Conservation (phyloP, 2,113 vertebrate genomes). For the Ciconia maguari region DNA sequence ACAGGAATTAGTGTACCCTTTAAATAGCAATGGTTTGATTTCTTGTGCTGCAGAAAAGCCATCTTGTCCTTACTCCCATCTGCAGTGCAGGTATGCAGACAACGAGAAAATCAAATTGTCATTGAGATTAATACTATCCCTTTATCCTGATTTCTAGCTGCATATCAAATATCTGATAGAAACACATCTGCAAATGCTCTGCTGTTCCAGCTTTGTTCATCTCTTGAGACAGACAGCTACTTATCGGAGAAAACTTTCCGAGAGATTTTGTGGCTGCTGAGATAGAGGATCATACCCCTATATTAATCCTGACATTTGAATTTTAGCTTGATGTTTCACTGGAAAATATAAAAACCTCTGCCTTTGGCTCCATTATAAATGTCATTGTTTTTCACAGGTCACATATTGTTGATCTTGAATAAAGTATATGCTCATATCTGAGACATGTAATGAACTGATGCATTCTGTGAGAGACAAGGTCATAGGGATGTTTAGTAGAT, state of each 20-base stretch:
- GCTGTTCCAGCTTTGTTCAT: not conserved
- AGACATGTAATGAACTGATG: not conserved
- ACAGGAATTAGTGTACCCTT: not conserved
- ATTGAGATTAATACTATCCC: not conserved
- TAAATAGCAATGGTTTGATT: not conserved
- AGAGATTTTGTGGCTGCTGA: not conserved
- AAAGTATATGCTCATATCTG: not conserved
- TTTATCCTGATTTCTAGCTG: not conserved
- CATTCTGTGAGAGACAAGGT: not conserved
- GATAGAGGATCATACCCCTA: not conserved
- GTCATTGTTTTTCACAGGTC: not conserved
- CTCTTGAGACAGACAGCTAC: not conserved
- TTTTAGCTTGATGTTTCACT: not conserved
- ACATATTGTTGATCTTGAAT: not conserved
- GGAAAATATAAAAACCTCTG: not conserved
- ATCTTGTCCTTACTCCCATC: not conserved
- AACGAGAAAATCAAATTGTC: not conserved
- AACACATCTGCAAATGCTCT: not conserved
- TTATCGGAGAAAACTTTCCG: not conserved
- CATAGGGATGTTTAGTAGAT: not conserved
- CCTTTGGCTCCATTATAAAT: not conserved
- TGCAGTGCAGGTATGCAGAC: not conserved
- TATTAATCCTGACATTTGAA: not conserved
- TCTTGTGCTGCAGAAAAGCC: not conserved
- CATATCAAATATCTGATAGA: not conserved